These are phyloP conservation scores for Hippocampus barbouri DNA, from an alignment of 2,113 vertebrate species.

Conservation along the genomic window DNA sequence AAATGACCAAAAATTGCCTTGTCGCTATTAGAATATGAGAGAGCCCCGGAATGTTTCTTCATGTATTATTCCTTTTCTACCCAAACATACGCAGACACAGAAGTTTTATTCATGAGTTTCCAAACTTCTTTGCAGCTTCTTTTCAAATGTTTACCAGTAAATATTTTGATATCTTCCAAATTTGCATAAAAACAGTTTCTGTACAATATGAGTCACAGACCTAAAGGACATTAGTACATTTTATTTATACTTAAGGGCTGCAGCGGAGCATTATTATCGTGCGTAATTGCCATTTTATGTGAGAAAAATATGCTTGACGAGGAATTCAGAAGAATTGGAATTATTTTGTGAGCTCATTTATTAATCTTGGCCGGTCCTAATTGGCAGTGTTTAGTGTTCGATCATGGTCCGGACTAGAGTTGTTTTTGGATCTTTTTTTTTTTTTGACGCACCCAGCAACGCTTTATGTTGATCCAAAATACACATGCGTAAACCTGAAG, in stretches of 20 bases:
- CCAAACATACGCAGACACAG: constrained; percentile 6
- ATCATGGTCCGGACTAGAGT: not conserved
- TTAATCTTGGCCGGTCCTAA: not conserved
- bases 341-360: not conserved
- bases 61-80: constrained; percentile 42
- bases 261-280: not conserved
- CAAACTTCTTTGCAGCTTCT: constrained; percentile 16
- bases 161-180: constrained; percentile 14
- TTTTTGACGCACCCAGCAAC: not conserved
- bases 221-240: not conserved
- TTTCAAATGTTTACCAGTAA: constrained; percentile 18
- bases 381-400: not conserved
- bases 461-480: constrained; percentile 41
- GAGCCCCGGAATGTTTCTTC: constrained; percentile 14
- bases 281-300: not conserved
- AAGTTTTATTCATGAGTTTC: constrained; percentile 33
- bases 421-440: not conserved
- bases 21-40: constrained; percentile 32
- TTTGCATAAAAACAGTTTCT: constrained; percentile 16
- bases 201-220: constrained; percentile 14
- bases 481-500: constrained; percentile 38
- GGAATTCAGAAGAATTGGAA: not conserved
- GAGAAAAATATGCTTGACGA: not conserved
- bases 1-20: constrained; percentile 27
- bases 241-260: not conserved